Evolutionary conservation across 1,140 invertebrate species (phyloP), one percentile per base, ranked within the genome.

Genomic region (Pogonus chalceus): DNA sequence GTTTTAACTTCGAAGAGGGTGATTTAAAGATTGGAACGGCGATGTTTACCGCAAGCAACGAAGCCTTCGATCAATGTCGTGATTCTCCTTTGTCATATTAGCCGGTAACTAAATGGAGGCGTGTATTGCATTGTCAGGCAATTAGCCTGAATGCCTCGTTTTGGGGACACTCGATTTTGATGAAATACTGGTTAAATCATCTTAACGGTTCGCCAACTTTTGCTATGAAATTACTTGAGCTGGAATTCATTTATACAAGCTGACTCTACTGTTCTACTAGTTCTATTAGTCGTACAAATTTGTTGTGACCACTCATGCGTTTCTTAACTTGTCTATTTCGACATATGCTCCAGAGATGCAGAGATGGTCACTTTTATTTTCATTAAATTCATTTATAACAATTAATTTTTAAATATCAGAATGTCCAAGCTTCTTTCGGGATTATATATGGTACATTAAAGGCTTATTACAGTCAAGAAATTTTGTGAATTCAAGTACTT

Each of bases 191-290:
- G 18, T 16, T 43, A 43, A 43, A 43, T 43, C 37, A 43, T 43
- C 37, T 43, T 43, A 43, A 43, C 37, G 37, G 37, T 43, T 43
- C 37, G 37, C 18, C 37, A 10, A 18, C 37, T 43, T 10, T 16
- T 10, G 37, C 7, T 43, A 43, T 16, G 37, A 43, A 43, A 43
- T 43, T 43, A 43, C 37, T 43, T 43, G 37, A 16, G 18, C 37
- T 18, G 37, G 37, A 43, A 43, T 43, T 43, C 37, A 43, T 43
- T 43, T 43, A 43, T 43, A 16, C 37, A 43, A 43, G 37, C 37
- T 43, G 37, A 9, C n/a, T n/a, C n/a, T n/a, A n/a, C n/a, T n/a
- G n/a, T n/a, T n/a, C n/a, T n/a, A n/a, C n/a, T n/a, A n/a, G n/a
- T n/a, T n/a, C n/a, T n/a, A n/a, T n/a, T n/a, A n/a, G n/a, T n/a